phyloP scores from a whole-genome alignment of 2,113 vertebrate genomes.

The Mola mola region DNA sequence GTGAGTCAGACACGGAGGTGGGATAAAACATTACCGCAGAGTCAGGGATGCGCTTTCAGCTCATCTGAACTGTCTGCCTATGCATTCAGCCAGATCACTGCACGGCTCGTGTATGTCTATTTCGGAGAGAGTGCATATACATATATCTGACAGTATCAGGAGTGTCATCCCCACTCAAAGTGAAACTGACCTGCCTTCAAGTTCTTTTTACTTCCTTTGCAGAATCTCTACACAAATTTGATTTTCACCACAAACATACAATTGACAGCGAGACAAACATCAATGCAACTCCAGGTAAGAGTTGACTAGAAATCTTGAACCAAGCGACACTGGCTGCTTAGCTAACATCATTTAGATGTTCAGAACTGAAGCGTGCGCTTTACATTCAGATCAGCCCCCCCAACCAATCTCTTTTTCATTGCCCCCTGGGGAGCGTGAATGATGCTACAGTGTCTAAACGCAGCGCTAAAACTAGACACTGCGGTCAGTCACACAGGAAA shows the following conservation, averaged over 20 bases:
- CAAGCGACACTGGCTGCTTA: no score
- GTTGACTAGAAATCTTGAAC: constrained; percentile 3
- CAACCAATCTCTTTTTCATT: background rate
- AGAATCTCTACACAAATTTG: no score
- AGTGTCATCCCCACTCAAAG: constrained; percentile 18
- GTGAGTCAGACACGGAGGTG: constrained; percentile 66
- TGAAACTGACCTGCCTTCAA: constrained; percentile 12
- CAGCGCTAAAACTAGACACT: constrained; percentile 41
- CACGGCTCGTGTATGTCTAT: constrained; percentile 6
- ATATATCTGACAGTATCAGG: background rate
- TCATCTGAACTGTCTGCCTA: constrained; percentile 51
- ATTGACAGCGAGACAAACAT: no score
- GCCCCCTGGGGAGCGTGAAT: constrained; percentile 26
- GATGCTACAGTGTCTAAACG: constrained; percentile 47
- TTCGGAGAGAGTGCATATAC: constrained; percentile 5
- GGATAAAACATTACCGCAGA: constrained; percentile 39
- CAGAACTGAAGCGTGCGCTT: background rate
- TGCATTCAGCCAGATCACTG: constrained; percentile 27
- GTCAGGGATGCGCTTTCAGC: constrained; percentile 38
- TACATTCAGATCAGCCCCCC: constrained; percentile 32
- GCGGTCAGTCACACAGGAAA: constrained; percentile 79
- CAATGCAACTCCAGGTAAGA: constrained; percentile 14
- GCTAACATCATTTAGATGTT: no score
- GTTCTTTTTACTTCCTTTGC: constrained; percentile 1
- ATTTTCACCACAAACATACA: no score